Evolutionary conservation across 2,888 invertebrate genomes (phyloP), one percentile per base, ranked within the genome.

Genomic region (Eutolmus rufibarbis): DNA sequence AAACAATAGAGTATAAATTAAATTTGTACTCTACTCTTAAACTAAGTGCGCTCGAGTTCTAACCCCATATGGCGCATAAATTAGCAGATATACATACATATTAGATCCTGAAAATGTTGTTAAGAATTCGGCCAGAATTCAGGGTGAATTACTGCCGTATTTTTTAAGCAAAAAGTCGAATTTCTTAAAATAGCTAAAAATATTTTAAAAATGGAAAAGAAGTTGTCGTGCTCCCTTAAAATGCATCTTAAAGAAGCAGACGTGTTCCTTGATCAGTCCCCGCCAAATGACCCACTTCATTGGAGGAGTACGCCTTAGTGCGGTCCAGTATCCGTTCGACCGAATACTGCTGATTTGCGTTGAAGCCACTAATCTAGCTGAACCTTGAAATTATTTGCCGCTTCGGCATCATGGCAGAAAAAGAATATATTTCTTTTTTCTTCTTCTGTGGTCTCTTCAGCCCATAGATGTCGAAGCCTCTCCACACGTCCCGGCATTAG

Each of bases 401-500:
- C 14, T 66, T 66, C 9, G 23, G 66, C 28, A 66, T 19, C 43
- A 16, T 5, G 16, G 43, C 7, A 51, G n/a, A n/a, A n/a, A 51
- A 7, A 51, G 16, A 51, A 51, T n/a, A 19, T 1, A 56, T 56
- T 19, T 1, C 7, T 23, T 23, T 28, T 19, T 66, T 23, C 19
- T 66, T 66, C 9, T 66, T 28, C 66, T 66, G 66, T 66, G 66
- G 66, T 66, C 66, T 66, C 66, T 66, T 28, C 66, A 66, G 66
- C 66, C 8, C 66, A 66, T 66, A 66, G 66, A 66, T 66, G 66
- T 66, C 66, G 66, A 66, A 66, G 66, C 76, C 76, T 76, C 40
- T 28, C 76, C 81, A 81, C 81, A 51, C 37, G 37, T 74, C 40
- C 74, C 74, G 43, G 74, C 23, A 86, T 77, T 77, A 86, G 88